Percentiles rank a stretch among this genome's conserved stretches.
These are phyloP conservation scores for Micronisus gabar DNA, from an alignment of 2,113 vertebrate genomes.

Conservation along the genomic window DNA sequence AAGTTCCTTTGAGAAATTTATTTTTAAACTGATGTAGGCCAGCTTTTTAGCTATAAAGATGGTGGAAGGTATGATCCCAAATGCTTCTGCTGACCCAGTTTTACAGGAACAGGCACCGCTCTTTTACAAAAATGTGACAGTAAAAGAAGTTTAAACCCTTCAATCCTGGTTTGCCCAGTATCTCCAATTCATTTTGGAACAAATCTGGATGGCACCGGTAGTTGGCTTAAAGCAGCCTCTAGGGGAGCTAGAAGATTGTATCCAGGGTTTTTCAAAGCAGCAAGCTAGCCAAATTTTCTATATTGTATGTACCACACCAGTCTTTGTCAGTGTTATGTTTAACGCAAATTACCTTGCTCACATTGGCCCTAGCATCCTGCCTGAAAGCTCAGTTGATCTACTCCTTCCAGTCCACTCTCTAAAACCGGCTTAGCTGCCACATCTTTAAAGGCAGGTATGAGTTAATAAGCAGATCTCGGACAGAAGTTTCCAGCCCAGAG, in stretches of 20 bases:
- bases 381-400: not conserved
- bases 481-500: not conserved
- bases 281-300: not conserved
- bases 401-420: not conserved
- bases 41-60: conserved; percentile 16
- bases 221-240: conserved; percentile 19
- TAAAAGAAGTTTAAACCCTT: not conserved
- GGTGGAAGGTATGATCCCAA: conserved; percentile 1
- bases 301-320: not conserved
- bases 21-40: conserved; percentile 28
- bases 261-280: not conserved
- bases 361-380: not conserved
- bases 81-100: conserved; percentile 22
- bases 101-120: not conserved
- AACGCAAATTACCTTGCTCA: not conserved
- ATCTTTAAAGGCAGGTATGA: not conserved
- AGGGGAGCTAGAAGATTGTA: conserved; percentile 36
- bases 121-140: not conserved
- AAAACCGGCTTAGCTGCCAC: not conserved
- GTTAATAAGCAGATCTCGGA: not conserved
- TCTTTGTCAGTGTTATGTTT: not conserved
- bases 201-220: not conserved
- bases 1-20: conserved; percentile 14
- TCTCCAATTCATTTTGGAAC: not conserved
- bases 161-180: not conserved